Base-by-base conservation (phyloP, 1,140 invertebrate genomes). In the Paralvinella palmiformis region DNA sequence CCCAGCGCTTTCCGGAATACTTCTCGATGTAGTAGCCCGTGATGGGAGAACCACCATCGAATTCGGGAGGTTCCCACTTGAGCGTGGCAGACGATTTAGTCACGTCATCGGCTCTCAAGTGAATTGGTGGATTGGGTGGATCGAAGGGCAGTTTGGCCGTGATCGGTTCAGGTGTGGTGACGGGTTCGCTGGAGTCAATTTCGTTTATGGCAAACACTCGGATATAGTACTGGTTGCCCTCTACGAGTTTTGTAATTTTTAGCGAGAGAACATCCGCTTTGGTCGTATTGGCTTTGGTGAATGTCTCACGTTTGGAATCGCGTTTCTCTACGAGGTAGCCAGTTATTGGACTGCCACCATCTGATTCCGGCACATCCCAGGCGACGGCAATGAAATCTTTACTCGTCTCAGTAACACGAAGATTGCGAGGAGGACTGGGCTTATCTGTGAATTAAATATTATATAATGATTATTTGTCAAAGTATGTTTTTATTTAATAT, bases 21-120 rank as follows among this genome's bases (percentile, higher is more conserved):
- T 91, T 94, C 76, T 98, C 94, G 7, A 97, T 88, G 52, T 96
- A 88, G 79, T 97, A 97, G 76, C 97, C 96, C 24, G 93, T 96
- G 68, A 98, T 89, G 5, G 92, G 91, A 57, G 91, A 92, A 52
- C 94, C 94, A 65, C 94, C 94, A 79, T 97, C 94, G 76, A 96
- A 93, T 62, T 88, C 81, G 45, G 94, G 94, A 65, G 93, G 91
- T 75, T 15, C 72, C 94, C 94, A 97, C 75, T 88, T 84, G 5
- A 95, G 82, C 15, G 87, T 88, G 0, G 93, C 93, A 71, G 88
- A 89, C 3, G 48, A 20, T 36, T 57, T 55, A n/a, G 50, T 63
- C 1, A 57, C 53, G 15, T 63, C 53, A 32, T 55, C 17, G 4
- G 45, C 50, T 33, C 31, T 31, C 2, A 63, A 71, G 15, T 72